These are phyloP conservation scores for Potorous gilbertii DNA, from an alignment of 2,797 vertebrate genomes.

Conservation along the genomic window DNA sequence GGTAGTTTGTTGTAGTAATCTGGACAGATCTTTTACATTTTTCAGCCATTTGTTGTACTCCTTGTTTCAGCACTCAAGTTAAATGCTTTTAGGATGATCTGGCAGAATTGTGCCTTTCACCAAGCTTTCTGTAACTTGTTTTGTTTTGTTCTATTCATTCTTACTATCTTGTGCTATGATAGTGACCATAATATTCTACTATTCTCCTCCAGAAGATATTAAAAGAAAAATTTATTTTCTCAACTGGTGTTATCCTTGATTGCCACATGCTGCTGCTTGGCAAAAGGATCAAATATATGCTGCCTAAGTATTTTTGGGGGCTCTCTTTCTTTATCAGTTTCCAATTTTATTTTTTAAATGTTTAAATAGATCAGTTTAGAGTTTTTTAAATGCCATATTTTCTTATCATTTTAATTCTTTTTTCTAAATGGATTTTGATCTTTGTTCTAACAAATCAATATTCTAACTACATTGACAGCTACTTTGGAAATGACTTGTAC, in stretches of 20 bases:
- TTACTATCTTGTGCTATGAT: background rate
- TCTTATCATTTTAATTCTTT: background rate
- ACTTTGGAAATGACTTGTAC: background rate
- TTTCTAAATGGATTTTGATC: background rate
- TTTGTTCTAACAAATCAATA: background rate
- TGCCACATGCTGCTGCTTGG: background rate
- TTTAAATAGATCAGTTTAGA: background rate
- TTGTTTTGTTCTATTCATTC: background rate
- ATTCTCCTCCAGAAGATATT: background rate
- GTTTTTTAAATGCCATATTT: background rate
- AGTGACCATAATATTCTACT: background rate
- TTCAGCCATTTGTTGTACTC: background rate
- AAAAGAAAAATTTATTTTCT: background rate
- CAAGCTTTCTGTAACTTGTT: background rate
- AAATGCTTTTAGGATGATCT: background rate
- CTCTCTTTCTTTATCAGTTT: background rate
- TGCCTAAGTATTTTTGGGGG: background rate
- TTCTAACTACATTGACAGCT: background rate
- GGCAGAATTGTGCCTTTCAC: background rate
- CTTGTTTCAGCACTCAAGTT: background rate
- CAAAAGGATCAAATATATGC: background rate
- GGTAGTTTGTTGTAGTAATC: background rate
- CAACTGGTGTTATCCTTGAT: background rate
- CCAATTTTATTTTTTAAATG: background rate
- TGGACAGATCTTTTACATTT: background rate